Evolutionary conservation across 1,140 invertebrate species (phyloP).

Genomic region (Ostrea denselamellosa): DNA sequence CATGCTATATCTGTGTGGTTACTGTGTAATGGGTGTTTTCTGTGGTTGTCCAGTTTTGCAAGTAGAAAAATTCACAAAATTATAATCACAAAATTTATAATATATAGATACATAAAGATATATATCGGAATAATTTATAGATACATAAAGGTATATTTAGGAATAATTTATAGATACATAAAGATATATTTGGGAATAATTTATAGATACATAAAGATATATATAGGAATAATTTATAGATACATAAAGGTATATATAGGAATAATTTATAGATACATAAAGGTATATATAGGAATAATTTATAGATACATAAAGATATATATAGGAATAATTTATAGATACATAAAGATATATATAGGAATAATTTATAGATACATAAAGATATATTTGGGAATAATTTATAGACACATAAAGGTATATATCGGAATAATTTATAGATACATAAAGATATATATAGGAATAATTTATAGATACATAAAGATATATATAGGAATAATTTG

Average conservation of each 20-base stretch:
- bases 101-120: background rate
- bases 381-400: too few species aligned
- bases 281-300: background rate
- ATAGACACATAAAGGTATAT: too few species aligned
- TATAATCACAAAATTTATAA: background rate
- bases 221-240: too few species aligned
- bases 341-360: too few species aligned
- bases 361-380: background rate
- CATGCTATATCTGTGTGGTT: background rate
- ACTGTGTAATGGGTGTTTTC: background rate
- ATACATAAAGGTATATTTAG: background rate
- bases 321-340: background rate
- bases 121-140: too few species aligned
- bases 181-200: background rate
- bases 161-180: too few species aligned
- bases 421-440: background rate
- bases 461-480: background rate
- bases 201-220: too few species aligned
- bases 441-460: too few species aligned
- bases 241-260: background rate
- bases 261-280: too few species aligned
- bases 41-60: background rate
- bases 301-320: too few species aligned
- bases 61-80: too few species aligned
- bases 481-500: background rate